Evolutionary conservation across 2,888 invertebrate species (phyloP), one percentile per base, ranked within the genome.

Genomic region (Agelastica alni): DNA sequence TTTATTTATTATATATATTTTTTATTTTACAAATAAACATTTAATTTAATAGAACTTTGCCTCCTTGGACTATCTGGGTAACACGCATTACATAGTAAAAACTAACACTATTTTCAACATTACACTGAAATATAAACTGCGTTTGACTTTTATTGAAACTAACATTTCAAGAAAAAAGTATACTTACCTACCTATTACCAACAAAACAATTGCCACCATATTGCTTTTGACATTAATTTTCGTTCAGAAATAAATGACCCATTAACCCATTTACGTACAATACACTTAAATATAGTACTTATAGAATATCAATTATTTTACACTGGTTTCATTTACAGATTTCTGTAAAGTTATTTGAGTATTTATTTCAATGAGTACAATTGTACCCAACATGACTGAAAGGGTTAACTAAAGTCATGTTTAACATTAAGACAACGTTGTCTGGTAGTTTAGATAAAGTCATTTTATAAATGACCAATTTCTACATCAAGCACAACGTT

Each of bases 111-210:
- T 22, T 4, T 10, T 4, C 4, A 31, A 31, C 31, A 3, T 31
- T 31, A 1, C 31, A 31, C n/a, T 31, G 31, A 31, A 3, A 3
- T 31, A 31, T 31, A 31, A 31, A 31, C 31, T n/a, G 4, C 2
- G 1, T n/a, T 31, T 31, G 31, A 31, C 30, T 22, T 5, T 22
- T 12, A 32, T 10, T n/a, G n/a, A n/a, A n/a, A n/a, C n/a, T 13
- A 2, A 32, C n/a, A 32, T 39, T 39, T 39, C 12, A 39, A 39
- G 39, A 10, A 20, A 37, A 16, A 12, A 36, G 18, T 46, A 13
- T 10, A 30, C 30, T 30, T n/a, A 30, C 30, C n/a, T n/a, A 30
- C 30, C 30, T 30, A 4, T 30, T 7, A n/a, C 4, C 4, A 31
- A 31, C 2, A 2, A 31, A 3, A n/a, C 2, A 31, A 31, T 31